Conservation (phyloP, 1,140 invertebrate genomes). For the Lepidotrigona ventralis region DNA sequence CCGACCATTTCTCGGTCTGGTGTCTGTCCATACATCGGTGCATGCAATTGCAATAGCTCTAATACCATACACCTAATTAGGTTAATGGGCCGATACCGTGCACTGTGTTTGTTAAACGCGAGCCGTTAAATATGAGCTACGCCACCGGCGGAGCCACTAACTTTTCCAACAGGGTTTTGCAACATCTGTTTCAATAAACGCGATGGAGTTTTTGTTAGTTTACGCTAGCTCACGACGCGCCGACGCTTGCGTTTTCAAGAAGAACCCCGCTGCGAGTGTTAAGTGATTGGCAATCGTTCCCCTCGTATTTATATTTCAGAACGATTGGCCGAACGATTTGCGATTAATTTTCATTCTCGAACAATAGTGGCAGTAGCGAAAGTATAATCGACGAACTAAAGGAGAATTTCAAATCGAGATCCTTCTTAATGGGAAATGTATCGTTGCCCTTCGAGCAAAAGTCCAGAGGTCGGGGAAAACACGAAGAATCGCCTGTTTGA, state of each 20-base stretch:
- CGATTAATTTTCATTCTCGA: too few species aligned
- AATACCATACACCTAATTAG: conserved; percentile 54
- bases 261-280: neutral
- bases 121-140: conserved; percentile 13
- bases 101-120: conserved; percentile 23
- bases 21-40: conserved; percentile 27
- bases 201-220: neutral
- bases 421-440: too few species aligned
- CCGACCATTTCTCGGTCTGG: conserved; percentile 15
- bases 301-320: too few species aligned
- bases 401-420: too few species aligned
- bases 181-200: neutral
- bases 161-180: neutral
- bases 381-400: too few species aligned
- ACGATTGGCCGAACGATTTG: too few species aligned
- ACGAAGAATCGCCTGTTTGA: too few species aligned
- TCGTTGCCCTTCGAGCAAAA: too few species aligned
- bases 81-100: conserved; percentile 56
- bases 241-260: neutral
- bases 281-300: neutral
- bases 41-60: conserved; percentile 39
- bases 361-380: too few species aligned
- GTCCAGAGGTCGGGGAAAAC: too few species aligned
- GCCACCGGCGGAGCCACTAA: neutral
- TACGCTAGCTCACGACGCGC: neutral